phyloP scores from a whole-genome alignment of 2,797 vertebrate genomes.

The Alcedo atthis region DNA sequence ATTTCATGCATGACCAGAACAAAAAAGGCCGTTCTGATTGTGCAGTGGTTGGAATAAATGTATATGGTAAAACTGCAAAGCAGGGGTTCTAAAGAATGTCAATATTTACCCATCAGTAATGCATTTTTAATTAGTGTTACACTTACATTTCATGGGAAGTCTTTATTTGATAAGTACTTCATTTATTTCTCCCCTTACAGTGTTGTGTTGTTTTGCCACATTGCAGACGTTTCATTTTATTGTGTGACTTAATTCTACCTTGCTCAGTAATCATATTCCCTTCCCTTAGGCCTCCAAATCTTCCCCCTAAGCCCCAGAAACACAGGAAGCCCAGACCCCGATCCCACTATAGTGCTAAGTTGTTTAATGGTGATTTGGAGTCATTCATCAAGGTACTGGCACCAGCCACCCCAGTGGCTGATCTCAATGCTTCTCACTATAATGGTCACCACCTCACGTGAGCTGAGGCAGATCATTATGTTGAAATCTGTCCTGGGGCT shows the following conservation, averaged over 20 bases:
- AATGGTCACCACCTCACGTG: conserved; percentile 75
- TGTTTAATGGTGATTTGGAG: conserved; percentile 98
- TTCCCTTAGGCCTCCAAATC: conserved; percentile 89
- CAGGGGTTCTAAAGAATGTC: not conserved
- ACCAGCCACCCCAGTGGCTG: conserved; percentile 72
- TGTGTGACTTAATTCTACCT: conserved; percentile 66
- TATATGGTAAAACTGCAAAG: conserved; percentile 4
- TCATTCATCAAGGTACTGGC: conserved; percentile 93
- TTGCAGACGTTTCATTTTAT: conserved; percentile 62
- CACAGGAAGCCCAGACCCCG: conserved; percentile 90
- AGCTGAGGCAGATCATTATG: conserved; percentile 78
- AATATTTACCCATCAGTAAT: conserved; percentile 3
- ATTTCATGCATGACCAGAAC: not conserved
- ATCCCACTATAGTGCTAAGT: conserved; percentile 93
- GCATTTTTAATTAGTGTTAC: not conserved
- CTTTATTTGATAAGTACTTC: conserved; percentile 1
- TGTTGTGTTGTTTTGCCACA: conserved; percentile 37
- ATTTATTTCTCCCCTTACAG: conserved; percentile 16
- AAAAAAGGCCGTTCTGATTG: not conserved
- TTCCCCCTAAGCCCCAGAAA: conserved; percentile 89
- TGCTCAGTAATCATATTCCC: conserved; percentile 81
- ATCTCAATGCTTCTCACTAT: conserved; percentile 73
- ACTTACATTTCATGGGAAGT: not conserved
- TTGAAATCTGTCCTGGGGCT: conserved; percentile 78
- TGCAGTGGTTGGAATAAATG: not conserved